These are phyloP conservation scores for Pseudochirops corinnae DNA, from an alignment of 2,797 vertebrate species.

Conservation along the genomic window DNA sequence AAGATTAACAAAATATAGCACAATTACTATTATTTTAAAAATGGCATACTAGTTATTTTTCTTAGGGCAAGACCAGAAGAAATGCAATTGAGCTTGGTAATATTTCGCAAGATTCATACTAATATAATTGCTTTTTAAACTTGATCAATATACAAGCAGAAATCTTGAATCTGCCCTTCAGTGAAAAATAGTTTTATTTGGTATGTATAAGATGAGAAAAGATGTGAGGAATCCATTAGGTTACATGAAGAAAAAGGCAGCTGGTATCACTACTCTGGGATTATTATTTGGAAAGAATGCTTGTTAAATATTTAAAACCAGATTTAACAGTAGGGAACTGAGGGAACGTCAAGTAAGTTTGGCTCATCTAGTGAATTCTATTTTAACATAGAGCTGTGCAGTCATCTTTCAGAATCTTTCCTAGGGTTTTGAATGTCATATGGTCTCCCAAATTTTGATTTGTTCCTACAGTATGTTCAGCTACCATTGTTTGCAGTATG, in stretches of 20 bases:
- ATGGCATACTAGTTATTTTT: slow-evolving; percentile 30
- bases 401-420: not conserved
- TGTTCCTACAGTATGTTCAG: not conserved
- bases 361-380: not conserved
- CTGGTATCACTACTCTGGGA: not conserved
- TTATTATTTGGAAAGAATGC: not conserved
- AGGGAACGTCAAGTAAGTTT: not conserved
- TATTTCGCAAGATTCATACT: slow-evolving; percentile 31
- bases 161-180: not conserved
- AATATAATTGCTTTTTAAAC: slow-evolving; percentile 54
- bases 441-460: not conserved
- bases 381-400: not conserved
- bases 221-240: not conserved
- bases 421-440: not conserved
- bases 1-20: slow-evolving; percentile 33
- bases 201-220: not conserved
- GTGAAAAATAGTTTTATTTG: not conserved
- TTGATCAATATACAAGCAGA: slow-evolving; percentile 29
- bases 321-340: not conserved
- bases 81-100: slow-evolving; percentile 17
- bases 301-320: not conserved
- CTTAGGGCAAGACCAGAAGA: slow-evolving; percentile 24
- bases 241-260: slow-evolving; percentile 21
- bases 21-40: not conserved
- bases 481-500: slow-evolving; percentile 20